These are phyloP conservation scores for Aporophyla nigra DNA, from an alignment of 2,888 invertebrate genomes.

Conservation along the genomic window DNA sequence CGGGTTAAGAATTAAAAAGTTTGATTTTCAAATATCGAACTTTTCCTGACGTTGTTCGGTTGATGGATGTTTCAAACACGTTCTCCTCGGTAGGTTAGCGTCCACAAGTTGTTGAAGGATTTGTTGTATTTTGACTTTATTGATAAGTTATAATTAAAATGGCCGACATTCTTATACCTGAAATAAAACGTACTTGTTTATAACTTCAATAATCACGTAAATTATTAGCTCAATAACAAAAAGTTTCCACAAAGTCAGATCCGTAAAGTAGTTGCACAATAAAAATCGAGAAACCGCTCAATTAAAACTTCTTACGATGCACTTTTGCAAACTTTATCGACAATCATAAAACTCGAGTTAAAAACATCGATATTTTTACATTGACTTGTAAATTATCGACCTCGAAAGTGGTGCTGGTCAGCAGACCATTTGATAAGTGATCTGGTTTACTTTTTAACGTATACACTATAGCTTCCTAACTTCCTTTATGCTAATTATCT, in stretches of 20 bases:
- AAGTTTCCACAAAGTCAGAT: conserved; percentile 53
- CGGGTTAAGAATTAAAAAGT: background rate
- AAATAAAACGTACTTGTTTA: conserved; percentile 28
- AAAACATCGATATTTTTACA: conserved; percentile 45
- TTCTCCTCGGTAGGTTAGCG: background rate
- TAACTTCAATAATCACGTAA: conserved; percentile 37
- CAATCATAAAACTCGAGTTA: conserved; percentile 32
- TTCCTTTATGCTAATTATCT: conserved; percentile 18
- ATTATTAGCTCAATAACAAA: conserved; percentile 46
- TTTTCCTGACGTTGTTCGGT: background rate
- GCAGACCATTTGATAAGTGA: conserved; percentile 28
- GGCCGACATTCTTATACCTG: background rate
- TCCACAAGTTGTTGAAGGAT: background rate
- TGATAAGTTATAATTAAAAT: conserved; percentile 25
- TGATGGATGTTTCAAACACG: background rate
- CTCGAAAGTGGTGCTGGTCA: conserved; percentile 40
- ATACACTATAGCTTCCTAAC: conserved; percentile 4
- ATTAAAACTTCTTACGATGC: conserved; percentile 63
- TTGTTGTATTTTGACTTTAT: background rate
- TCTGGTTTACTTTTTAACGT: conserved; percentile 37
- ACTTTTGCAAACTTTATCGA: conserved; percentile 50
- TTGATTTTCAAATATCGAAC: background rate
- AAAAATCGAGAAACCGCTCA: conserved; percentile 53
- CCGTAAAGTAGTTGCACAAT: conserved; percentile 53
- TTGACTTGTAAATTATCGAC: conserved; percentile 20